These are phyloP conservation scores for Nowickia ferox DNA, from an alignment of 2,888 invertebrate genomes.

Conservation along the genomic window DNA sequence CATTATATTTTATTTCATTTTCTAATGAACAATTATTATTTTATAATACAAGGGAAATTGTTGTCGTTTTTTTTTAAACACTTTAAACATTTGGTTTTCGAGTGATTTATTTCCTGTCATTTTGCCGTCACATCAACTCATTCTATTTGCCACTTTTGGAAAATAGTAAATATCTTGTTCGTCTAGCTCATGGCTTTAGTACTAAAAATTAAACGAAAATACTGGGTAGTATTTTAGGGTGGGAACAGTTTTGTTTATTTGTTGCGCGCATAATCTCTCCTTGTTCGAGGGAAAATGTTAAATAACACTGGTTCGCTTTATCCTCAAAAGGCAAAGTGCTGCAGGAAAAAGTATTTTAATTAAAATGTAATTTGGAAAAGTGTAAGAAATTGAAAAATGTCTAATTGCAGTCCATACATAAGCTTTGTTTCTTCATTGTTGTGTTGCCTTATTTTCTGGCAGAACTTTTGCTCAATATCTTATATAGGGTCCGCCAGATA, in stretches of 20 bases:
- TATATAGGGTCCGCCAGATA: too few relatives aligned
- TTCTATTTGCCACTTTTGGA: constrained; percentile 16
- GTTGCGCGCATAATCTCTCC: constrained; percentile 66
- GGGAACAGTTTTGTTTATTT: constrained; percentile 32
- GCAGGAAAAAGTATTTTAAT: background rate
- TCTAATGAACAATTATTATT: constrained; percentile 24
- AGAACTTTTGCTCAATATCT: too few relatives aligned
- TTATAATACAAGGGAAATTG: constrained; percentile 16
- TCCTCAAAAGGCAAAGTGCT: background rate
- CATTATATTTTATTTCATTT: constrained; percentile 12
- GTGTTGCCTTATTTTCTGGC: too few relatives aligned
- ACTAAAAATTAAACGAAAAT: constrained; percentile 38
- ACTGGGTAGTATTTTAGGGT: constrained; percentile 45
- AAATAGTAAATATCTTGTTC: constrained; percentile 11
- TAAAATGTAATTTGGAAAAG: background rate
- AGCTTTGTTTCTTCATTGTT: too few relatives aligned
- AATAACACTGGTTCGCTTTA: background rate
- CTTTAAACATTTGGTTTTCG: constrained; percentile 4
- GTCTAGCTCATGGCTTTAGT: constrained; percentile 33
- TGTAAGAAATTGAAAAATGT: too few relatives aligned
- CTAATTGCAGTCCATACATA: too few relatives aligned
- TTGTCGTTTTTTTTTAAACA: constrained; percentile 10
- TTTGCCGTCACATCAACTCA: constrained; percentile 43
- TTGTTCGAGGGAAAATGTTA: constrained; percentile 37
- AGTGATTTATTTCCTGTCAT: constrained; percentile 5